phyloP scores from a whole-genome alignment of 1,140 invertebrate species.

The Liolophura sinensis region DNA sequence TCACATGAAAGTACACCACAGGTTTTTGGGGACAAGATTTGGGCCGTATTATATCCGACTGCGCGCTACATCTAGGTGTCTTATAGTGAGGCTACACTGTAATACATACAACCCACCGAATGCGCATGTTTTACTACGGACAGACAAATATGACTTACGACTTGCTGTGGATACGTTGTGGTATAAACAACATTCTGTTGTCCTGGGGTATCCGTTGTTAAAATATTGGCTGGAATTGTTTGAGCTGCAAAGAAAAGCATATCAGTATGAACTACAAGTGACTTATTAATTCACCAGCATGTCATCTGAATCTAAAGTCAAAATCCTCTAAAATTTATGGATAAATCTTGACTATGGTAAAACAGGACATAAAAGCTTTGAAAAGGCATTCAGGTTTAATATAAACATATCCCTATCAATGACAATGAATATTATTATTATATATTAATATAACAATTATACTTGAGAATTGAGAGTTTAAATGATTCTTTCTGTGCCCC shows the following conservation, averaged over 20 bases:
- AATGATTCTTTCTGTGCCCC: no score
- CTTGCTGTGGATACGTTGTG: slow-evolving; percentile 19
- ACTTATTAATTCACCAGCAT: slow-evolving; percentile 1
- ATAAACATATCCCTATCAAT: neutral
- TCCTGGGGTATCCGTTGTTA: slow-evolving; percentile 41
- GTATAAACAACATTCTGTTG: slow-evolving; percentile 47
- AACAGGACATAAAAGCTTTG: neutral
- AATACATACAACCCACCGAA: no score
- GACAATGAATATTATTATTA: no score
- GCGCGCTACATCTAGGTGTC: no score
- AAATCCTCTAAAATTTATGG: neutral
- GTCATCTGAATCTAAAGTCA: neutral
- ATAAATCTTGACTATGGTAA: neutral
- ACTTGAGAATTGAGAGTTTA: no score
- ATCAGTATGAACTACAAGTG: neutral
- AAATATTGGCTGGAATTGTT: slow-evolving; percentile 24
- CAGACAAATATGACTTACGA: no score
- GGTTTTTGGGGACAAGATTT: no score
- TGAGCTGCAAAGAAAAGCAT: slow-evolving; percentile 18
- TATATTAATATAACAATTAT: no score
- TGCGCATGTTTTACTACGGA: no score
- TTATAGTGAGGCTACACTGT: no score
- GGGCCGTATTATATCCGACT: no score
- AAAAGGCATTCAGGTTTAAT: neutral
- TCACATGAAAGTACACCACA: no score